A percentile compares a stretch with the other conserved stretches of the same genome.
Evolutionary conservation across 1,140 invertebrate species (phyloP).

Genomic region (Procambarus virginalis): DNA sequence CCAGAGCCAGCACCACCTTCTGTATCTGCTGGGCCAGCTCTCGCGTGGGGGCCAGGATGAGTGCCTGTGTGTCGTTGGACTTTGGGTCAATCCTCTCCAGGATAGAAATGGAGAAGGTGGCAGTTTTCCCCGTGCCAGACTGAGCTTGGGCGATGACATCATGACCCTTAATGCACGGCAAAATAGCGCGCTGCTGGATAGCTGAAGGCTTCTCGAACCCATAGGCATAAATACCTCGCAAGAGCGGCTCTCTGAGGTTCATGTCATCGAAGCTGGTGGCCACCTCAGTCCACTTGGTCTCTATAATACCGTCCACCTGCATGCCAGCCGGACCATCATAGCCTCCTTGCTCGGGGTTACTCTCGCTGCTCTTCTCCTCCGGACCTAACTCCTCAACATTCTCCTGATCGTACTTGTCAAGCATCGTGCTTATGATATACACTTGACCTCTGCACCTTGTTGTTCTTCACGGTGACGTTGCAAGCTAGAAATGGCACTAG

Average conservation of each 20-base stretch:
- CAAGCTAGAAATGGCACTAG: no score
- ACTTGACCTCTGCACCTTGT: no score
- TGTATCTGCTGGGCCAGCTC: slow-evolving; percentile 96
- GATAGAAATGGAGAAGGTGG: slow-evolving; percentile 99
- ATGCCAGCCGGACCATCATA: not conserved
- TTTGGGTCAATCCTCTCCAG: slow-evolving; percentile 96
- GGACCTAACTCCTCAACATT: not conserved
- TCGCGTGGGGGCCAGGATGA: slow-evolving; percentile 97
- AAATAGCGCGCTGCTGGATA: slow-evolving; percentile 98
- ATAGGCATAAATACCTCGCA: slow-evolving; percentile 99
- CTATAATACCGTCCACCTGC: not conserved
- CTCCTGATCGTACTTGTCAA: not conserved
- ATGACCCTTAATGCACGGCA: slow-evolving; percentile 95
- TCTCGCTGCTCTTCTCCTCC: not conserved
- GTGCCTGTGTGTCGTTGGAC: slow-evolving; percentile 89
- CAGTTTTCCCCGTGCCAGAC: slow-evolving; percentile 98
- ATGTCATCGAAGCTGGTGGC: slow-evolving; percentile 80
- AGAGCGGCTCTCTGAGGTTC: slow-evolving; percentile 94
- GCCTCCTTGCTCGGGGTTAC: not conserved
- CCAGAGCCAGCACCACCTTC: slow-evolving; percentile 96
- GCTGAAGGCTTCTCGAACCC: slow-evolving; percentile 99
- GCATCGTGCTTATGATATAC: not conserved
- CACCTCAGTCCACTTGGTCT: slow-evolving; percentile 3
- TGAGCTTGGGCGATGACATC: slow-evolving; percentile 99
- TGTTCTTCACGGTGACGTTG: no score